Base-by-base conservation (phyloP, 2,797 vertebrate species). In the Crax fasciolata region DNA sequence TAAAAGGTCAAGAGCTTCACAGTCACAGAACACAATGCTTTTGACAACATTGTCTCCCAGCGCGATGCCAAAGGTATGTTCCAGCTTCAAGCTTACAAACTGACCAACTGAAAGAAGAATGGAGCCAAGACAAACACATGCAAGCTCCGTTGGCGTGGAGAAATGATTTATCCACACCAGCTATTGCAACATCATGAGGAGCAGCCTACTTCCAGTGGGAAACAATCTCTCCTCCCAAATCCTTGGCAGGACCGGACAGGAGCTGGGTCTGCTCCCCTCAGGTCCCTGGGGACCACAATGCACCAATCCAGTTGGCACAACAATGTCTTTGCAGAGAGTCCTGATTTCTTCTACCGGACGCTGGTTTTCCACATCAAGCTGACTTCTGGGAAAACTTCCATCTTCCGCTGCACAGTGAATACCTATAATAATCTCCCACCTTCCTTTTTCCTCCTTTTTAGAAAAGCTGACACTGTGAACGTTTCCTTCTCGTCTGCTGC, bases 1-100 rank as follows among this genome's bases (percentile, higher is more conserved):
- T 16, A 78, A 94, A 93, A 86, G 16, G 55, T 93, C 93, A 91
- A 93, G 79, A 87, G 51, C 67, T 93, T 72, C 30, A 78, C 5
- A 10, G 57, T 35, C 44, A 71, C 6, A 0, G 48, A 23, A 24
- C 3, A 9, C 5, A 2, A 21, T 65, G 20, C 43, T 88, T 58
- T 72, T 73, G 41, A 38, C 75, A 86, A 73, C 39, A 12, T 0
- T 49, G 32, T 35, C 20, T 62, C 23, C 28, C 24, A 63, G 25
- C 62, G 80, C 43, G 83, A 78, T 10, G 35, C n/a, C 82, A 80
- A 62, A 79, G 23, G 17, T 59, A 28, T 6, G 13, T 39, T 94
- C 46, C 54, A 72, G 55, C 55, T 68, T 65, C 58, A 30, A 57
- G 35, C 30, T 28, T 58, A 43, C 11, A 72, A 84, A 86, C 1